Percentiles rank a stretch among this genome's conserved stretches.
phyloP scores from a whole-genome alignment of 2,113 vertebrate genomes.

The Alosa alosa region DNA sequence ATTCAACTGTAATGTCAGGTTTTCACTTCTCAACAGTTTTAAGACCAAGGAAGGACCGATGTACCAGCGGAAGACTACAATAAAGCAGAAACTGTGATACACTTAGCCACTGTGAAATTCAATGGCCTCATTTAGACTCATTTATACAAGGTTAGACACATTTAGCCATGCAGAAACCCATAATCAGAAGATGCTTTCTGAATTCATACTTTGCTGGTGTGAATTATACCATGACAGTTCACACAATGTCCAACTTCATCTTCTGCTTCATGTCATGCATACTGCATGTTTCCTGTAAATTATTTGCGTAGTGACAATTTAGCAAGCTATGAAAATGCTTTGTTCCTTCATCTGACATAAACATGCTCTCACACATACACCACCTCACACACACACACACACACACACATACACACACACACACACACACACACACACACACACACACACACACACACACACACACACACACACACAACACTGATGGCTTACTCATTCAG shows the following conservation, averaged over 20 bases:
- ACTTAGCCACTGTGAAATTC: no score
- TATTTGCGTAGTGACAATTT: no score
- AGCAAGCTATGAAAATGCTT: no score
- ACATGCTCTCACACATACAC: not conserved
- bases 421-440: not conserved
- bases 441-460: not conserved
- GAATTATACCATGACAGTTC: not conserved
- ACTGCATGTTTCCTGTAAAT: not conserved
- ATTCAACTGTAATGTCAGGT: not conserved
- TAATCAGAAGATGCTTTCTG: no score
- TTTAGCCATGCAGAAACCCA: no score
- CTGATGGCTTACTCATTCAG: not conserved
- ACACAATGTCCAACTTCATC: no score
- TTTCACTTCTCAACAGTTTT: no score
- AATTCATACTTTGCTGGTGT: not conserved
- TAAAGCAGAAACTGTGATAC: not conserved
- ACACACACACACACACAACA: slow-evolving; percentile 7
- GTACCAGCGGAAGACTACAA: no score
- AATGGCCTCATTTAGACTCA: no score
- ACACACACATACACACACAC: not conserved
- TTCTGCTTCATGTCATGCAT: not conserved
- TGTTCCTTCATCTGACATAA: not conserved
- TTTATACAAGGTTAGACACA: no score
- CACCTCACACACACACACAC: not conserved
- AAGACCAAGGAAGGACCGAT: no score